These are phyloP conservation scores for Syrphus vitripennis DNA, from an alignment of 2,888 invertebrate genomes.

Conservation along the genomic window DNA sequence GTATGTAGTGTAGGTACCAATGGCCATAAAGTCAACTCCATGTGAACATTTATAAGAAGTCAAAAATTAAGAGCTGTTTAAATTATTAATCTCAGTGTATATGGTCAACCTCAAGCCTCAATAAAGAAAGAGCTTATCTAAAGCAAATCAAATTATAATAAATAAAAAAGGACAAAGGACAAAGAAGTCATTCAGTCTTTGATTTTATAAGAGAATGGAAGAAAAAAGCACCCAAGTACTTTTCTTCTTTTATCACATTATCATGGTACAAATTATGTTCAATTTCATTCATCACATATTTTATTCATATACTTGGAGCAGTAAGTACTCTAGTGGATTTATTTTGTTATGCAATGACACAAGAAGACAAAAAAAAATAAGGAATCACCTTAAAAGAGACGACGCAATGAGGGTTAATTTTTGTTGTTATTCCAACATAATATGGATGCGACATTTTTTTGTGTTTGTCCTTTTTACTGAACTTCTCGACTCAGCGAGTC, in stretches of 20 bases:
- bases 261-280: constrained; percentile 31
- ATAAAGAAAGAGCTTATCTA: neutral
- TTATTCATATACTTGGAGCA: constrained; percentile 46
- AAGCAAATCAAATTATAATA: constrained; percentile 7
- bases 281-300: constrained; percentile 56
- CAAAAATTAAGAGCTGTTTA: constrained; percentile 40
- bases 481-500: constrained; percentile 4
- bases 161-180: neutral
- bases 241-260: constrained; percentile 3
- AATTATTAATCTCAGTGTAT: constrained; percentile 45
- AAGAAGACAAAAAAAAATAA: constrained; percentile 24
- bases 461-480: neutral
- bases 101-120: constrained; percentile 12
- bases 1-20: too few relatives aligned
- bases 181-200: neutral
- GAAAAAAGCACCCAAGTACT: neutral
- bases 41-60: neutral
- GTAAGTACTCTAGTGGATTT: constrained; percentile 7
- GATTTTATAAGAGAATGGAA: neutral
- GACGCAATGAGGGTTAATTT: constrained; percentile 59
- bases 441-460: neutral
- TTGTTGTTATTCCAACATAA: neutral
- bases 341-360: constrained; percentile 3
- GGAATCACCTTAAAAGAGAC: constrained; percentile 16
- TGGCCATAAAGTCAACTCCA: constrained; percentile 20